These are phyloP conservation scores for Drosophila bocqueti DNA, from an alignment of 1,140 invertebrate species.

Conservation along the genomic window DNA sequence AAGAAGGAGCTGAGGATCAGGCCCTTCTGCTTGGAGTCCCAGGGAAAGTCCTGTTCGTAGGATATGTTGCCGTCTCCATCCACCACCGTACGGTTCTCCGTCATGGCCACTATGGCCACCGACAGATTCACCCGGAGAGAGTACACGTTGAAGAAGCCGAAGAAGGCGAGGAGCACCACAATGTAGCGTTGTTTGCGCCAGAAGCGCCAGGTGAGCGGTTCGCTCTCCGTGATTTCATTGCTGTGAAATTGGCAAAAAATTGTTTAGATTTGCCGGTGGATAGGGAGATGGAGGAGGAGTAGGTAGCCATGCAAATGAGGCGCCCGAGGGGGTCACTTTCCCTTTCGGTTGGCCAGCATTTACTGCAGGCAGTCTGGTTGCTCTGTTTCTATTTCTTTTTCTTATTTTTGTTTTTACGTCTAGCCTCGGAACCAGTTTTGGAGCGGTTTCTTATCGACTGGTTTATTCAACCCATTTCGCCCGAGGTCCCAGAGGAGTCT, in stretches of 20 bases:
- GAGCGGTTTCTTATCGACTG: constrained; percentile 42
- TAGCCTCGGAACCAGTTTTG: constrained; percentile 58
- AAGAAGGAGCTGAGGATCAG: constrained; percentile 95
- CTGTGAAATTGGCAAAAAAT: constrained; percentile 80
- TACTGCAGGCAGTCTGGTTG: constrained; percentile 28
- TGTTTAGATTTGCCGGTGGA: background rate
- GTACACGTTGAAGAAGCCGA: constrained; percentile 96
- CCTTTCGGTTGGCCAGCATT: constrained; percentile 42
- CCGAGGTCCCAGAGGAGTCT: constrained; percentile 12
- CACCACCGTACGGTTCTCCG: constrained; percentile 87
- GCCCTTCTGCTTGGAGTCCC: constrained; percentile 92
- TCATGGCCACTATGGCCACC: constrained; percentile 96
- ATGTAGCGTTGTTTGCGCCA: constrained; percentile 90
- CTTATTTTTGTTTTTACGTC: constrained; percentile 12
- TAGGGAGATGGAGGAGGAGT: background rate
- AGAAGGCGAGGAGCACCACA: constrained; percentile 90
- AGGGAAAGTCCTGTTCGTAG: constrained; percentile 91
- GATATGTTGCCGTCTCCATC: constrained; percentile 87
- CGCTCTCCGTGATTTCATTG: constrained; percentile 85
- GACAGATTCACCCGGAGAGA: constrained; percentile 94
- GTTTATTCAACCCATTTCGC: constrained; percentile 45
- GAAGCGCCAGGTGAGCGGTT: constrained; percentile 88
- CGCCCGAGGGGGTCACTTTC: constrained; percentile 51
- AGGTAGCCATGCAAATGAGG: constrained; percentile 43
- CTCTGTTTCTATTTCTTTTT: constrained; percentile 17